Evolutionary conservation across 1,140 invertebrate species (phyloP), one percentile per base, ranked within the genome.

Genomic region (Platorchestia sp.): DNA sequence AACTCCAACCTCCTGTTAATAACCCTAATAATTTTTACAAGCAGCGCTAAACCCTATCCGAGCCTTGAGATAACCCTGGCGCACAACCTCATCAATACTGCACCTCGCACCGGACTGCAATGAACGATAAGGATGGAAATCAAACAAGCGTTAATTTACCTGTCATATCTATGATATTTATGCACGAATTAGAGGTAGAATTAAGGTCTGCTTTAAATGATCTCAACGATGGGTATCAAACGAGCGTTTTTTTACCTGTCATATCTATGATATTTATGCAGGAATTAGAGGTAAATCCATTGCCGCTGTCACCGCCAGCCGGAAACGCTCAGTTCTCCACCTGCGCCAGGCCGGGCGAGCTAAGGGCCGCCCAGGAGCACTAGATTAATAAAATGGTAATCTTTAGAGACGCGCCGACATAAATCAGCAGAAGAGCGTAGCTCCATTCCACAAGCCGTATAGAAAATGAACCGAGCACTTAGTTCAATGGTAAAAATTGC

Each of bases 321-420:
- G 36, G 59, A 36, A 27, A 27, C 59, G 59, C 59, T 75, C 59
- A 10, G 14, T 3, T 75, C 59, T 75, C 59, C 6, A 22, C 36
- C 59, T n/a, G n/a, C 7, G 36, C 59, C 3, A 19, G 59, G 59
- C 59, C 59, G 1, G 36, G 59, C 14, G 59, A 75, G 59, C 59
- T 36, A 75, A 75, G 59, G 27, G 36, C 59, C 27, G 59, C 59
- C 14, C 59, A 6, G 36, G 14, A 75, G 59, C 14, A 27, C 59
- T 19, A 75, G 59, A 75, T 75, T 75, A 75, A 75, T 75, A 75
- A 75, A 75, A 75, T 75, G 59, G 59, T 75, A 75, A 75, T 75
- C 59, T 75, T 75, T 75, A 36, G 10, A 75, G 59, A 75, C 59
- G 59, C 59, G 36, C 1, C 59, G 59, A 27, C 59, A 75, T 75